phyloP scores from a whole-genome alignment of 2,888 invertebrate species.

The Pyrocoelia pectoralis region DNA sequence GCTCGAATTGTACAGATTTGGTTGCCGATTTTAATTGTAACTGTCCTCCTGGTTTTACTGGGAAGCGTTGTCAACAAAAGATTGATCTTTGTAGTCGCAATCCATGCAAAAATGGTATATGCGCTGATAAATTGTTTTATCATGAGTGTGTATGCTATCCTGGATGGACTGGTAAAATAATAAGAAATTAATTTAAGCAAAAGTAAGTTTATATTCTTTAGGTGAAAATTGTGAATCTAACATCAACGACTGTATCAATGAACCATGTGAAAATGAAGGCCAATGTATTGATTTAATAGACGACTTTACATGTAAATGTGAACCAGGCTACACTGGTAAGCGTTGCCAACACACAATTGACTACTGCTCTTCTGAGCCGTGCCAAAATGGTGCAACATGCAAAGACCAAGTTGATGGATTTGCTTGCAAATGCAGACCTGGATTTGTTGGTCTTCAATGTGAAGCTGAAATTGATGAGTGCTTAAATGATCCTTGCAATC shows the following conservation, averaged over 20 bases:
- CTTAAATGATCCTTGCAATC: slow-evolving; percentile 88
- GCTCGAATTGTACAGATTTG: slow-evolving; percentile 92
- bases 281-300: slow-evolving; percentile 88
- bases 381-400: slow-evolving; percentile 92
- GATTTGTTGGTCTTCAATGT: slow-evolving; percentile 91
- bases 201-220: slow-evolving; percentile 31
- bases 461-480: slow-evolving; percentile 95
- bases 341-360: slow-evolving; percentile 93
- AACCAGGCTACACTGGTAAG: slow-evolving; percentile 93
- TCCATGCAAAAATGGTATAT: slow-evolving; percentile 94
- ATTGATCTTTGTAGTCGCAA: slow-evolving; percentile 89
- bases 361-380: slow-evolving; percentile 88
- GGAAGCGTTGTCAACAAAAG: slow-evolving; percentile 95
- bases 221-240: slow-evolving; percentile 85
- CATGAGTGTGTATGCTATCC: slow-evolving; percentile 91
- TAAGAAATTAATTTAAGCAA: neutral
- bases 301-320: slow-evolving; percentile 87
- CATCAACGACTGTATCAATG: slow-evolving; percentile 87
- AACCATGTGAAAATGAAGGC: slow-evolving; percentile 92
- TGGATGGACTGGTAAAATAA: slow-evolving; percentile 79
- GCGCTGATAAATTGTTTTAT: slow-evolving; percentile 87
- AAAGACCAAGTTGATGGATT: slow-evolving; percentile 90
- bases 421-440: slow-evolving; percentile 90
- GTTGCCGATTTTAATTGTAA: slow-evolving; percentile 93
- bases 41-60: slow-evolving; percentile 94